Conservation (phyloP, 2,888 invertebrate genomes). For the Gymnocheta viridis region DNA sequence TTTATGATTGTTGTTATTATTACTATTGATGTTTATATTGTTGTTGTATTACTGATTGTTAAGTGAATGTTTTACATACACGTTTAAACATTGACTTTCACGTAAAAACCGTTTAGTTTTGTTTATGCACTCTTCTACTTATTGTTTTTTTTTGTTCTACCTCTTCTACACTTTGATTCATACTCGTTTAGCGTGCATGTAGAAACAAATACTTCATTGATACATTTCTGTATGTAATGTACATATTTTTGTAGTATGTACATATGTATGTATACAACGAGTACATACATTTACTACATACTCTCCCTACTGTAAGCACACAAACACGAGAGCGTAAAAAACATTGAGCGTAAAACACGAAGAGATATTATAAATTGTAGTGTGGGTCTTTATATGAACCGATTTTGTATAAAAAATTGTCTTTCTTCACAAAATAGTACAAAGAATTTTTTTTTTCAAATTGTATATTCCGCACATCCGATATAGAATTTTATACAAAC, state of each 20-base stretch:
- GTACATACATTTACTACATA: not conserved
- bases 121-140: slow-evolving; percentile 33
- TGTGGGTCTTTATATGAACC: slow-evolving; percentile 67
- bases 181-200: not conserved
- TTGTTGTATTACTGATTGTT: slow-evolving; percentile 34
- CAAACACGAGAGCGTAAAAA: slow-evolving; percentile 20
- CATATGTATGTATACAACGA: slow-evolving; percentile 4
- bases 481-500: slow-evolving; percentile 69
- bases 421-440: slow-evolving; percentile 15
- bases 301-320: slow-evolving; percentile 23
- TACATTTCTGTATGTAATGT: slow-evolving; percentile 15
- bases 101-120: slow-evolving; percentile 52
- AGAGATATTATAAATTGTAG: slow-evolving; percentile 23
- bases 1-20: slow-evolving; percentile 29
- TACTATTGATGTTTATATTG: slow-evolving; percentile 29
- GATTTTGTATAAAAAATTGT: slow-evolving; percentile 58
- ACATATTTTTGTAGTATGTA: no score
- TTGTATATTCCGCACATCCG: slow-evolving; percentile 60
- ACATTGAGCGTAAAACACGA: slow-evolving; percentile 44
- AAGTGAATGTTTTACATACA: slow-evolving; percentile 44
- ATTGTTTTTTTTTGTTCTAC: slow-evolving; percentile 37
- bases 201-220: slow-evolving; percentile 28
- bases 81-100: slow-evolving; percentile 34
- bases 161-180: slow-evolving; percentile 51
- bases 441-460: slow-evolving; percentile 37